Percentiles rank a stretch among this genome's conserved stretches.
Evolutionary conservation across 64 coral and sea anemone species (phyloP).

Genomic region (Catalaphyllia jardinei): DNA sequence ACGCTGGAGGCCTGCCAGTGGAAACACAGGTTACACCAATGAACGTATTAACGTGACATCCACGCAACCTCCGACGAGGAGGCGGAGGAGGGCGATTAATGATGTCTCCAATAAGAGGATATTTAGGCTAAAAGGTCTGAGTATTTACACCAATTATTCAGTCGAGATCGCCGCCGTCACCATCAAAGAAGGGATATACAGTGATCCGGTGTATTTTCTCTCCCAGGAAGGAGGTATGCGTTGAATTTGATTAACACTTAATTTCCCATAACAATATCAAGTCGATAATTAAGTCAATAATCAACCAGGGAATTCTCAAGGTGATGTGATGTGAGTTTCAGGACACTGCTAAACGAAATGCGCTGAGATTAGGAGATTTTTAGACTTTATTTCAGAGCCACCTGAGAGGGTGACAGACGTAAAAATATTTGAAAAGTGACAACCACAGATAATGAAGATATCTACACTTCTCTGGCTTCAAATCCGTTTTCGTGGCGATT

Average conservation of each 20-base stretch:
- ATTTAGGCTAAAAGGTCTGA: constrained; percentile 19
- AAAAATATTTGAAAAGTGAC: no score
- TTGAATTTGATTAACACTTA: neutral
- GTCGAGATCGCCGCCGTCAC: constrained; percentile 55
- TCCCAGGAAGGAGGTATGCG: constrained; percentile 51
- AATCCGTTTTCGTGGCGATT: no score
- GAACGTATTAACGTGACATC: neutral
- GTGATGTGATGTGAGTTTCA: no score
- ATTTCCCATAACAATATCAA: no score
- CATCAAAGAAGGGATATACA: neutral
- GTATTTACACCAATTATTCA: constrained; percentile 68
- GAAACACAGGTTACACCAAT: neutral
- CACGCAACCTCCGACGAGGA: neutral
- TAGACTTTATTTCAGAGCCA: no score
- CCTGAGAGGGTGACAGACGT: no score
- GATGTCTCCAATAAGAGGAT: neutral
- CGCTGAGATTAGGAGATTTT: no score
- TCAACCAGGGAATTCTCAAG: no score
- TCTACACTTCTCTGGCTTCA: no score
- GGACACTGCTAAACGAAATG: no score
- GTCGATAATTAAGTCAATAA: no score
- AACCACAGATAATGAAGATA: no score
- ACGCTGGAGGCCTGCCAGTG: neutral
- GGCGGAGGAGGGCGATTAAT: neutral
- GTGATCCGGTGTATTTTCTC: neutral